These are phyloP conservation scores for Tethea ocularis DNA, from an alignment of 2,888 invertebrate species.

Conservation along the genomic window DNA sequence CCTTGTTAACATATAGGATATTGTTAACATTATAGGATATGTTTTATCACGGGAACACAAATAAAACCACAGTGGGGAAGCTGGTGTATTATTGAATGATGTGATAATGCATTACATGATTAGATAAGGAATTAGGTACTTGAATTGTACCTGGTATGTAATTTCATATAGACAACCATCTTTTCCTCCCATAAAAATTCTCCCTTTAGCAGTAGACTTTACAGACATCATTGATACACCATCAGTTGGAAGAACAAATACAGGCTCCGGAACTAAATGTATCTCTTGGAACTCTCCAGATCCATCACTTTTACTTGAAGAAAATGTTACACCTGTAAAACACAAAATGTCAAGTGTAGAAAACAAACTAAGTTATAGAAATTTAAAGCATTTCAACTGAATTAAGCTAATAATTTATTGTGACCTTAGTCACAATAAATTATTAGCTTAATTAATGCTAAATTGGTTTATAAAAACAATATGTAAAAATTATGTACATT, in stretches of 20 bases:
- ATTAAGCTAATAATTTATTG: neutral
- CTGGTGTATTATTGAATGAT: too few species aligned
- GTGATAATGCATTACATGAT: neutral
- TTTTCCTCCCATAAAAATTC: constrained; percentile 97
- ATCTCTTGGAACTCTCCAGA: constrained; percentile 87
- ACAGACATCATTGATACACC: constrained; percentile 93
- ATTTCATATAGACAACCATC: constrained; percentile 98
- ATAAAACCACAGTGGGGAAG: too few species aligned
- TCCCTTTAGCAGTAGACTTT: constrained; percentile 90
- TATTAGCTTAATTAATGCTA: too few species aligned
- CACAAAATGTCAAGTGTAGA: constrained; percentile 7
- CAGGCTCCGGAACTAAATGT: constrained; percentile 96
- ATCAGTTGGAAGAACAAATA: constrained; percentile 96
- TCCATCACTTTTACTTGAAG: constrained; percentile 74
- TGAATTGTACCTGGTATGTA: constrained; percentile 91
- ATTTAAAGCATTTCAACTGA: neutral
- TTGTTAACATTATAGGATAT: too few species aligned
- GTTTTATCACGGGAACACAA: too few species aligned
- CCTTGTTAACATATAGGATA: too few species aligned
- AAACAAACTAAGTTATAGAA: neutral
- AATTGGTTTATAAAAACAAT: too few species aligned
- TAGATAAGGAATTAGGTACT: neutral
- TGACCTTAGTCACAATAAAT: too few species aligned
- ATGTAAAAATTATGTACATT: too few species aligned
- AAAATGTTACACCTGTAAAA: constrained; percentile 81